Conservation (phyloP, 2,797 vertebrate genomes). For the Poeciliopsis gracilis region DNA sequence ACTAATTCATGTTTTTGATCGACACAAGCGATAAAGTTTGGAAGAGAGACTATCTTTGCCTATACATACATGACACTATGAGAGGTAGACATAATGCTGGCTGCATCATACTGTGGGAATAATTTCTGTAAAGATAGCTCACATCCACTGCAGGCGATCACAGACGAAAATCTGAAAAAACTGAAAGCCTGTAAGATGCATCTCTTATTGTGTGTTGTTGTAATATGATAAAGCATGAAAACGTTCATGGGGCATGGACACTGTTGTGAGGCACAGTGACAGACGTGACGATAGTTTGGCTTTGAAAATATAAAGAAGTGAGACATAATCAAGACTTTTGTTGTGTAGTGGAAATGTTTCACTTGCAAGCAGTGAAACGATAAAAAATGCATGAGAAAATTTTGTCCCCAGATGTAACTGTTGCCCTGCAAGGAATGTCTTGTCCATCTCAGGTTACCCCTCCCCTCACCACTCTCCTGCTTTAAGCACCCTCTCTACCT, state of each 20-base stretch:
- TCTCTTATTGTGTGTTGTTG: neutral
- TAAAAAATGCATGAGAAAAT: constrained; percentile 78
- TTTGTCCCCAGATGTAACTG: constrained; percentile 79
- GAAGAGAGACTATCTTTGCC: neutral
- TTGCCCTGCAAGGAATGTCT: constrained; percentile 82
- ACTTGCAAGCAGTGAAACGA: constrained; percentile 63
- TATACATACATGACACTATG: neutral
- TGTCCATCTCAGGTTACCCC: constrained; percentile 79
- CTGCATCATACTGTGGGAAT: neutral
- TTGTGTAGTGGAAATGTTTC: neutral
- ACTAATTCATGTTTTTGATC: neutral
- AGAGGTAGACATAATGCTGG: neutral
- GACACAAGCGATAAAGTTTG: neutral
- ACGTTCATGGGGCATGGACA: neutral
- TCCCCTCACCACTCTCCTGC: constrained; percentile 53
- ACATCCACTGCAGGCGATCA: neutral
- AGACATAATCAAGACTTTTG: neutral
- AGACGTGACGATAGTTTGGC: neutral
- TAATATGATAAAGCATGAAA: neutral
- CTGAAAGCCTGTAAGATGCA: neutral
- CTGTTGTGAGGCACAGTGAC: neutral
- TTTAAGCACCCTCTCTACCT: constrained; percentile 47
- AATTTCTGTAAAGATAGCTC: neutral
- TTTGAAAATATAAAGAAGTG: neutral
- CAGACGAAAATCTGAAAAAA: neutral